Evolutionary conservation across 2,797 vertebrate species (phyloP).

Genomic region (Zenarchopterus dispar): DNA sequence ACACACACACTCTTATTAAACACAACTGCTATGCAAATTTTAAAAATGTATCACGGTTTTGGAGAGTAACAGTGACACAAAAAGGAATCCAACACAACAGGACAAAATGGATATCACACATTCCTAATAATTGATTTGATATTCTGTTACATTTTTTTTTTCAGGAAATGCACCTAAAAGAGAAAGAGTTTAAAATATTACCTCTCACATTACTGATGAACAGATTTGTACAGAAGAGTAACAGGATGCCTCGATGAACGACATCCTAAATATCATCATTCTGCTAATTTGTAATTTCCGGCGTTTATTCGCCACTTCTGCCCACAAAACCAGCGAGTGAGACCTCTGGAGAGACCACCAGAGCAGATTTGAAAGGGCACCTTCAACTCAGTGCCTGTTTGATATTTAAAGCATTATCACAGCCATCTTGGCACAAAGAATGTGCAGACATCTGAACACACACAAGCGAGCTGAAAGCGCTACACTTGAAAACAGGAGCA

Average conservation of each 20-base stretch:
- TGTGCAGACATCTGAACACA: neutral
- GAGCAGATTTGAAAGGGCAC: conserved; percentile 49
- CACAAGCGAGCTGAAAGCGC: conserved; percentile 25
- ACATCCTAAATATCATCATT: conserved; percentile 28
- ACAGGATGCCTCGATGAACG: conserved; percentile 38
- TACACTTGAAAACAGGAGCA: conserved; percentile 41
- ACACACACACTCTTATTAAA: conserved; percentile 23
- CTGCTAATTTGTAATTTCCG: conserved; percentile 14
- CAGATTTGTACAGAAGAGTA: conserved; percentile 37
- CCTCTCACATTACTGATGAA: conserved; percentile 33
- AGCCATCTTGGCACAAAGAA: conserved; percentile 46
- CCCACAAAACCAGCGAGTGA: conserved; percentile 24
- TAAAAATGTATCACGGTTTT: conserved; percentile 44
- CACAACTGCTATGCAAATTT: conserved; percentile 63
- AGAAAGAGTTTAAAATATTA: neutral
- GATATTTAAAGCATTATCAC: conserved; percentile 60
- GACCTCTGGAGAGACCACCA: conserved; percentile 30
- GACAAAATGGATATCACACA: conserved; percentile 30
- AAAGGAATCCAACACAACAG: conserved; percentile 39
- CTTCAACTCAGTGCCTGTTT: conserved; percentile 42
- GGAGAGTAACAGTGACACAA: conserved; percentile 30
- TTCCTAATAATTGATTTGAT: conserved; percentile 51
- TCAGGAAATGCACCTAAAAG: conserved; percentile 14
- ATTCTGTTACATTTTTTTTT: conserved; percentile 55
- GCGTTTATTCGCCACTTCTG: neutral